Evolutionary conservation across 2,888 invertebrate species (phyloP).

Genomic region (Cephus nigrinus): DNA sequence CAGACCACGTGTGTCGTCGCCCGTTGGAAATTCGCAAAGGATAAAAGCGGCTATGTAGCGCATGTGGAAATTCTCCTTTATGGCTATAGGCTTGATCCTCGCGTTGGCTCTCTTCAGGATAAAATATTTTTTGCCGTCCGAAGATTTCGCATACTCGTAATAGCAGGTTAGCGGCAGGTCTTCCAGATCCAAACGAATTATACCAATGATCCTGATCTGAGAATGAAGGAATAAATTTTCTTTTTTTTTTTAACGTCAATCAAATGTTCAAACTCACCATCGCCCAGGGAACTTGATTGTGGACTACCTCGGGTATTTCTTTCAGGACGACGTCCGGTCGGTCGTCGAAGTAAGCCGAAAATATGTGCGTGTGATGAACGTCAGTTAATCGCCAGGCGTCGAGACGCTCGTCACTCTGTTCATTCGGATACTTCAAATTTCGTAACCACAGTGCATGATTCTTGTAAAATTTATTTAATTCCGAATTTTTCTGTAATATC

Average conservation of each 20-base stretch:
- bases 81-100: constrained; percentile 28
- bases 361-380: constrained; percentile 12
- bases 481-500: too few relatives aligned
- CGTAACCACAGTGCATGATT: constrained; percentile 11
- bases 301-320: constrained; percentile 22
- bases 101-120: constrained; percentile 22
- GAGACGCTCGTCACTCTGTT: too few relatives aligned
- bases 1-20: constrained; percentile 16
- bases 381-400: too few relatives aligned
- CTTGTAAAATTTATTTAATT: too few relatives aligned
- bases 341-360: constrained; percentile 41
- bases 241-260: not conserved
- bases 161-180: constrained; percentile 28
- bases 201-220: constrained; percentile 40
- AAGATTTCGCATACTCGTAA: constrained; percentile 28
- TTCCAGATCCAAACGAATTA: constrained; percentile 26
- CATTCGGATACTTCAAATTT: constrained; percentile 23
- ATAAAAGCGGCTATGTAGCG: constrained; percentile 36
- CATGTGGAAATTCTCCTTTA: constrained; percentile 36
- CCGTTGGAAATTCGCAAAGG: constrained; percentile 31
- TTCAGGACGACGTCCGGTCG: constrained; percentile 41
- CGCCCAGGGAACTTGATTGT: constrained; percentile 26
- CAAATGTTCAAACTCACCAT: constrained; percentile 28
- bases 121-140: not conserved
- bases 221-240: constrained; percentile 4